Conservation (phyloP, 2,888 invertebrate genomes). For the Augiades crinisus region DNA sequence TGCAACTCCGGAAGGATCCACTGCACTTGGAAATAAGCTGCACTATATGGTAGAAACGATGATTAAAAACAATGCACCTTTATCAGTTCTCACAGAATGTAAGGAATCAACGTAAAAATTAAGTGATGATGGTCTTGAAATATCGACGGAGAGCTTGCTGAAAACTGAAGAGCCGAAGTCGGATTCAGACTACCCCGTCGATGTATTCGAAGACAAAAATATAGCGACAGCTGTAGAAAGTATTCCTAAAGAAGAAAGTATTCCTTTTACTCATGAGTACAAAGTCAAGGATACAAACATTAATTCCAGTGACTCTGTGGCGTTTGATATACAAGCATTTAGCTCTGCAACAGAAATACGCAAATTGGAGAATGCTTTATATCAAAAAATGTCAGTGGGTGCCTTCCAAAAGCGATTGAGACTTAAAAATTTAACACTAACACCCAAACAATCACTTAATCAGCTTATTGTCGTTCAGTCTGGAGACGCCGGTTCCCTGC, state of each 20-base stretch:
- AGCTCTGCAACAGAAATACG: slow-evolving; percentile 44
- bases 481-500: slow-evolving; percentile 53
- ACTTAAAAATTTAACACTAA: slow-evolving; percentile 55
- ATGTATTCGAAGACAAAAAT: slow-evolving; percentile 51
- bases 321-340: slow-evolving; percentile 31
- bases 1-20: slow-evolving; percentile 43
- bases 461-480: slow-evolving; percentile 53
- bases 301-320: slow-evolving; percentile 8
- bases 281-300: slow-evolving; percentile 18
- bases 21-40: slow-evolving; percentile 47
- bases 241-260: slow-evolving; percentile 31
- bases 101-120: slow-evolving; percentile 38
- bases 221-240: slow-evolving; percentile 49
- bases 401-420: slow-evolving; percentile 54
- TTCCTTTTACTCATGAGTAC: slow-evolving; percentile 28
- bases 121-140: slow-evolving; percentile 33
- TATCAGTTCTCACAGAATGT: slow-evolving; percentile 42
- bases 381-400: slow-evolving; percentile 46
- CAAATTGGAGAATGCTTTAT: slow-evolving; percentile 48
- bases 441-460: slow-evolving; percentile 57
- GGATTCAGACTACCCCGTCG: slow-evolving; percentile 47
- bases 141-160: slow-evolving; percentile 29
- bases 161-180: slow-evolving; percentile 38
- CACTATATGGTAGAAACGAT: slow-evolving; percentile 51
- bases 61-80: slow-evolving; percentile 37